Percentiles rank a stretch among this genome's conserved stretches.
These are phyloP conservation scores for Himalopsyche tibetana DNA, from an alignment of 2,888 invertebrate species.

Conservation along the genomic window DNA sequence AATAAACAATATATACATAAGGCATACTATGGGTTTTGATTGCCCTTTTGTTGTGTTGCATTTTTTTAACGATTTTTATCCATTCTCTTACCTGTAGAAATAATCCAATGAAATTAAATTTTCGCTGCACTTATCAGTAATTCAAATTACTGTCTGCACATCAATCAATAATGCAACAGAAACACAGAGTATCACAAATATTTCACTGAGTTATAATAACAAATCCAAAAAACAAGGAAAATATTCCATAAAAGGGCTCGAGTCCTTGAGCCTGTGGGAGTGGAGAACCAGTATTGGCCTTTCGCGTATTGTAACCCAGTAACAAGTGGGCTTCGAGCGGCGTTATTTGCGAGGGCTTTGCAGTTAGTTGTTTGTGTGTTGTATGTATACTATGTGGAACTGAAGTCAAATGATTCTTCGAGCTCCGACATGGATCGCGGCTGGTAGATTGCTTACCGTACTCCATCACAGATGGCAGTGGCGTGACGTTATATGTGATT, in stretches of 20 bases:
- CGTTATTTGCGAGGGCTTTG: neutral
- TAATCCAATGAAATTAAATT: constrained; percentile 3
- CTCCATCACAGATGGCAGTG: neutral
- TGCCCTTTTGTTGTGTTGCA: too few species aligned
- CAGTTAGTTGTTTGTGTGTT: constrained; percentile 5
- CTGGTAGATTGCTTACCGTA: neutral
- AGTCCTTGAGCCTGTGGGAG: neutral
- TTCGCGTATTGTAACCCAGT: constrained; percentile 16
- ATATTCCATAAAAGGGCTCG: constrained; percentile 26
- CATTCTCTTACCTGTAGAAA: constrained; percentile 7
- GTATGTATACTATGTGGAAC: neutral
- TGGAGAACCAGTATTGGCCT: neutral
- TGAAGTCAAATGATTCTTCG: neutral
- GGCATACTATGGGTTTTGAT: too few species aligned
- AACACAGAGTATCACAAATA: neutral
- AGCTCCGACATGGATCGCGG: neutral
- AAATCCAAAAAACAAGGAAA: neutral
- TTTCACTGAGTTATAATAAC: neutral
- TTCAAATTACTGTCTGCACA: neutral
- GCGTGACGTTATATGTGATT: neutral
- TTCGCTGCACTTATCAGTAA: constrained; percentile 9
- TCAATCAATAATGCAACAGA: neutral
- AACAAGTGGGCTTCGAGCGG: constrained; percentile 10
- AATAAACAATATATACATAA: too few species aligned
- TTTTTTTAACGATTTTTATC: too few species aligned